These are phyloP conservation scores for Hippocampus barbouri DNA, from an alignment of 2,113 vertebrate genomes.

Conservation along the genomic window DNA sequence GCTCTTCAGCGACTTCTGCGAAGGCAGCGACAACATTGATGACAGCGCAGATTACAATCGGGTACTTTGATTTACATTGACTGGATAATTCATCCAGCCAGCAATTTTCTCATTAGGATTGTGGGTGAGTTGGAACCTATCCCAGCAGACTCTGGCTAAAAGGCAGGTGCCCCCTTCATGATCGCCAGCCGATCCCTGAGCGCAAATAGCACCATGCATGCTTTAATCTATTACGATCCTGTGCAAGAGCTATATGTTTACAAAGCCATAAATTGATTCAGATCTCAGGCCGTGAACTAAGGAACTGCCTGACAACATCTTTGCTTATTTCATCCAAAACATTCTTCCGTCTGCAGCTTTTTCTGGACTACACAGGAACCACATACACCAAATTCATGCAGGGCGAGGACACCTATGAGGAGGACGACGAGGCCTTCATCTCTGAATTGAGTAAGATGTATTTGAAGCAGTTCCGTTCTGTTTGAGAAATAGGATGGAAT, in stretches of 20 bases:
- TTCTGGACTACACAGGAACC: slow-evolving; percentile 80
- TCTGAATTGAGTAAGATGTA: slow-evolving; percentile 80
- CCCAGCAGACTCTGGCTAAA: no score
- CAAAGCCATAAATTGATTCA: background rate
- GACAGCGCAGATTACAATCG: slow-evolving; percentile 84
- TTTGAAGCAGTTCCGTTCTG: background rate
- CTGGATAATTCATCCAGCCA: background rate
- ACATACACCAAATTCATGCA: slow-evolving; percentile 89
- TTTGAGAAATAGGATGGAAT: background rate
- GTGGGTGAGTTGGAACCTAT: no score
- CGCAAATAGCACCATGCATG: no score
- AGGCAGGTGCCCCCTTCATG: no score
- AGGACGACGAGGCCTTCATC: slow-evolving; percentile 75
- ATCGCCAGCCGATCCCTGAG: no score
- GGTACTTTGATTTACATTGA: slow-evolving; percentile 63
- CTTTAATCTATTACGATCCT: no score
- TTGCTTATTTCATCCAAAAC: background rate
- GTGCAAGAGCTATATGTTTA: background rate
- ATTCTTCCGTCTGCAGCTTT: slow-evolving; percentile 70
- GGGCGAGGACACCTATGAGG: slow-evolving; percentile 84
- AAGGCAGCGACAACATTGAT: slow-evolving; percentile 73
- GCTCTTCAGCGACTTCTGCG: slow-evolving; percentile 69
- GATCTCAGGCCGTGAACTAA: background rate
- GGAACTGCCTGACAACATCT: background rate
- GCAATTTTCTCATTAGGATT: background rate